Evolutionary conservation across 64 coral and sea anemone species (phyloP).

Genomic region (Actinia tenebrosa): DNA sequence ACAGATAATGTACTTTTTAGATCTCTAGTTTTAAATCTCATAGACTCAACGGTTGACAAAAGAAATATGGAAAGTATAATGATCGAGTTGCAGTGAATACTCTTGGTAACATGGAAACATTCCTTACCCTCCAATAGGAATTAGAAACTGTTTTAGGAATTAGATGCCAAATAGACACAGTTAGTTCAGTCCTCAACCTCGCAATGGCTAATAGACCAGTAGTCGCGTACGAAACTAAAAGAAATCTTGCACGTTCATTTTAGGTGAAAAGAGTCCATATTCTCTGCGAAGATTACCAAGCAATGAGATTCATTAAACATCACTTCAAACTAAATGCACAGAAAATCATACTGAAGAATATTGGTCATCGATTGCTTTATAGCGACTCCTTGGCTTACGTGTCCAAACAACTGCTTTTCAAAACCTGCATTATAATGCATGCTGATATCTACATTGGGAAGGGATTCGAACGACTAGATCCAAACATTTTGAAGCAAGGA

Average conservation of each 20-base stretch:
- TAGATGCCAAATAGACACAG: too few species aligned
- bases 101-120: too few species aligned
- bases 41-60: too few species aligned
- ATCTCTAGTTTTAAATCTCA: too few species aligned
- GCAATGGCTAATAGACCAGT: too few species aligned
- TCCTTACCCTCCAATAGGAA: too few species aligned
- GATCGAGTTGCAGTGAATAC: too few species aligned
- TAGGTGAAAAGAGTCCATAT: constrained; percentile 76
- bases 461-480: constrained; percentile 68
- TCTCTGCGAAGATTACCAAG: constrained; percentile 35
- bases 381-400: constrained; percentile 73
- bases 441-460: constrained; percentile 83
- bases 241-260: neutral
- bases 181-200: too few species aligned
- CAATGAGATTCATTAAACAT: constrained; percentile 30
- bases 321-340: constrained; percentile 12
- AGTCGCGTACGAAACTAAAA: too few species aligned
- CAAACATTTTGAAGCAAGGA: constrained; percentile 22
- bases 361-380: constrained; percentile 65
- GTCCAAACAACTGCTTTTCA: constrained; percentile 41
- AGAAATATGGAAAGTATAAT: too few species aligned
- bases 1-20: too few species aligned
- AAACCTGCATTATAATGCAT: constrained; percentile 76
- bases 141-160: too few species aligned
- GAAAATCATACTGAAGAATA: constrained; percentile 37